A percentile compares a stretch with the other conserved stretches of the same genome.
phyloP scores from a whole-genome alignment of 2,888 invertebrate species.

The Argyra leucocephala region DNA sequence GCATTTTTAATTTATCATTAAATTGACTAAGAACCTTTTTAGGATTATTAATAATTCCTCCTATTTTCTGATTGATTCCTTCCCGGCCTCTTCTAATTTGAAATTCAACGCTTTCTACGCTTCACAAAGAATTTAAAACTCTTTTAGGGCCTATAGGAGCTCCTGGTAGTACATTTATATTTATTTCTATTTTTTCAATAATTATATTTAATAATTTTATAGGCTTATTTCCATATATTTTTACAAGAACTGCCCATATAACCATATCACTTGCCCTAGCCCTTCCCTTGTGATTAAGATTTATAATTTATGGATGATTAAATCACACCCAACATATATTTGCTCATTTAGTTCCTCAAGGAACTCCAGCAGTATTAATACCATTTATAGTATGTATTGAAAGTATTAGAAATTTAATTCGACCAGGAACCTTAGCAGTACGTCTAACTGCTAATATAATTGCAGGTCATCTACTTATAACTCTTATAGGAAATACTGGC shows the following conservation, averaged over 20 bases:
- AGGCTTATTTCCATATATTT: conserved; percentile 62
- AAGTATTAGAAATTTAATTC: conserved; percentile 63
- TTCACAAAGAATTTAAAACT: conserved; percentile 53
- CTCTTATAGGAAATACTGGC: conserved; percentile 46
- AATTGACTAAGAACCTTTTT: conserved; percentile 52
- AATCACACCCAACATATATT: conserved; percentile 56
- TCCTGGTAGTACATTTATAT: conserved; percentile 48
- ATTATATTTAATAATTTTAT: conserved; percentile 59
- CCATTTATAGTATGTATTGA: conserved; percentile 68
- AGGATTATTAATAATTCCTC: conserved; percentile 47
- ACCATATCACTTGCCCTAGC: conserved; percentile 50
- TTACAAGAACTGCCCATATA: conserved; percentile 58
- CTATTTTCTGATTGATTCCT: conserved; percentile 48
- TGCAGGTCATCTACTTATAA: conserved; percentile 60
- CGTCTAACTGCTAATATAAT: conserved; percentile 69
- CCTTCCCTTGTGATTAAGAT: conserved; percentile 53
- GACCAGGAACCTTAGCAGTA: conserved; percentile 58
- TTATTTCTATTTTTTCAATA: conserved; percentile 50
- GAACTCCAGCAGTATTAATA: conserved; percentile 54
- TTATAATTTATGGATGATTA: conserved; percentile 57
- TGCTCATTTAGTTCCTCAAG: conserved; percentile 58
- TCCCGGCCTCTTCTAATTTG: conserved; percentile 47
- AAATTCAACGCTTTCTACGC: conserved; percentile 44
- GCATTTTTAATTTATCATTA: conserved; percentile 46
- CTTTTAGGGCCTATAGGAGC: conserved; percentile 44